Evolutionary conservation across 2,888 invertebrate genomes (phyloP), one percentile per base, ranked within the genome.

Genomic region (Leucophora obtusa): DNA sequence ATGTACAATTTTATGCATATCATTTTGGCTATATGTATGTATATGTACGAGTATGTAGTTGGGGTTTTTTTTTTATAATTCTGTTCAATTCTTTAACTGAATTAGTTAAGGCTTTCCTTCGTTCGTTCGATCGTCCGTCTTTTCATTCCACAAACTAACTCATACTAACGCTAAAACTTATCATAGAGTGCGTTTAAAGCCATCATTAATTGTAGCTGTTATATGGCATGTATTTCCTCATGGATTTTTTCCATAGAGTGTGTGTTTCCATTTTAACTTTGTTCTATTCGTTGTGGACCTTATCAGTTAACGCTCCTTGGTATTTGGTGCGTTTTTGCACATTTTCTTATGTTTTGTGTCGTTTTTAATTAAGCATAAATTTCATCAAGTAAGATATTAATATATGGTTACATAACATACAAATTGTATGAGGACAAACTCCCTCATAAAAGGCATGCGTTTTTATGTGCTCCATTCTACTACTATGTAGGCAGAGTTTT

Each of bases 281-380:
- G 28, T 28, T 28, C 28, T 28, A 28, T 28, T 28, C 15, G 21
- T 56, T 47, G 24, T n/a, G 53, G 43, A 28, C 50, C 62, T 72
- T 75, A 80, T 75, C 76, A 66, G 70, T 79, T 74, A 56, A 75
- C 70, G 71, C 75, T 76, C 71, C 62, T 75, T 43, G 18, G 43
- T 58, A 28, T 43, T 70, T 73, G 77, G 70, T 81, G 81, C 77
- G 81, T 81, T 81, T 72, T 65, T 65, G 9, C 47, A 77, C 73
- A 73, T 77, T 81, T 77, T 81, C 66, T 60, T 74, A 47, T 74
- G 78, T 75, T 79, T 84, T 85, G 85, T 88, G 87, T 87, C 88
- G 85, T 85, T 88, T 87, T 87, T 87, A 87, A 87, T 87, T 87
- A 87, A 86, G 88, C 87, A 87, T 88, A 88, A 87, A 87, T 87